Evolutionary conservation across 2,888 invertebrate species (phyloP), one percentile per base, ranked within the genome.

Genomic region (Drosophila formosana): DNA sequence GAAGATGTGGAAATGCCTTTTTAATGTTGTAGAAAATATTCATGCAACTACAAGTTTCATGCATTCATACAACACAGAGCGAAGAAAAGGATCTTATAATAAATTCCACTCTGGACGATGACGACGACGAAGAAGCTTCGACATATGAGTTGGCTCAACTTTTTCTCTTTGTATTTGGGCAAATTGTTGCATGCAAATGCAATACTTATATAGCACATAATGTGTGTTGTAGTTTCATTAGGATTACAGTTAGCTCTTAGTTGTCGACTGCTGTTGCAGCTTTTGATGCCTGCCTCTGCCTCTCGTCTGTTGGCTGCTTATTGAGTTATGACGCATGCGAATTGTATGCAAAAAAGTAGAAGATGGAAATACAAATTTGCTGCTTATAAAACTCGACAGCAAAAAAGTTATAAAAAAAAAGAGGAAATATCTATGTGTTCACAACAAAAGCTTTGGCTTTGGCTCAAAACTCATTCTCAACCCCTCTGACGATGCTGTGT

Each of bases 291-390:
- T 69, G 66, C 61, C 55, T 50, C 39, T 50, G 56, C 34, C 7
- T 18, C 26, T 37, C 61, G 9, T 13, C 23, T 58, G 37, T 57
- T 52, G 46, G 45, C 78, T 82, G 84, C 70, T 85, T 87, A 86
- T 86, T 87, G 87, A 87, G 85, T 86, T 86, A 87, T 86, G 87
- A 86, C 87, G 87, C 85, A 86, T 87, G 81, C 78, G 86, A 86
- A 71, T 78, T 68, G 76, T 75, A 64, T 74, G 74, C 68, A 72
- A 75, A 69, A 77, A 72, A 77, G 69, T 79, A 70, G 72, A 78
- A 68, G 78, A 65, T 51, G 66, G 57, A 78, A 78, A 83, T 84
- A 84, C 53, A 85, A 84, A 84, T 85, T 80, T 85, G 73, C 85
- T 84, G 85, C 85, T 83, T 81, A 85, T 84, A 85, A 80, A 58